These are phyloP conservation scores for Idaea biselata DNA, from an alignment of 2,888 invertebrate genomes.

Conservation along the genomic window DNA sequence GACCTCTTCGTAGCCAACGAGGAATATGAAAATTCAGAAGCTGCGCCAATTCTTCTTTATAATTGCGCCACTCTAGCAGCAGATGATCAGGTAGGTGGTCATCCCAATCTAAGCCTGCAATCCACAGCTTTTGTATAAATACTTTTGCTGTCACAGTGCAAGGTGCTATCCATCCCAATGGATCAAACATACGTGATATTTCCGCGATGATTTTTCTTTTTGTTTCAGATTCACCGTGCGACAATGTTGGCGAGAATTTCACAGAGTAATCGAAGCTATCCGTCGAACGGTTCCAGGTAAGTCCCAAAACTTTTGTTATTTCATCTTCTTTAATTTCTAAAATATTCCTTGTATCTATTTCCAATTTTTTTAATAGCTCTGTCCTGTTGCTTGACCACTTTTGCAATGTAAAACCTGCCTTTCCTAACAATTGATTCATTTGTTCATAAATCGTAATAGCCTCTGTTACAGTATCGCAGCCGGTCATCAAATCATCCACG, in stretches of 20 bases:
- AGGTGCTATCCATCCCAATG: slow-evolving; percentile 10
- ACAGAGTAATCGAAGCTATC: not conserved
- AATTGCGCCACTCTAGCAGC: too few species aligned
- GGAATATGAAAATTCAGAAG: too few species aligned
- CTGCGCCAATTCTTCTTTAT: too few species aligned
- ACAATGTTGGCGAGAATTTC: not conserved
- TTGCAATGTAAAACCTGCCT: slow-evolving; percentile 37
- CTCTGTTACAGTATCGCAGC: slow-evolving; percentile 21
- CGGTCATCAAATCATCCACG: slow-evolving; percentile 29
- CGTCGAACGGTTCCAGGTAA: not conserved
- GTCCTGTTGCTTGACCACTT: slow-evolving; percentile 28
- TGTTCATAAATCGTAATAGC: slow-evolving; percentile 21
- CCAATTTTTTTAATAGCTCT: slow-evolving; percentile 6
- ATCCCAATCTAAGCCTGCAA: slow-evolving; percentile 8
- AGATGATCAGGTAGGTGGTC: slow-evolving; percentile 7
- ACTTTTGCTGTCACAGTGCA: slow-evolving; percentile 10
- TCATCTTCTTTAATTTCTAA: slow-evolving; percentile 1
- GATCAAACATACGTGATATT: slow-evolving; percentile 15
- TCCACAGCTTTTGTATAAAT: slow-evolving; percentile 9
- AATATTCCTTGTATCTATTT: slow-evolving; percentile 9
- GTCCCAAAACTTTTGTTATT: too few species aligned
- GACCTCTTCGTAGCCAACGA: slow-evolving; percentile 2
- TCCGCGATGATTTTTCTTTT: slow-evolving; percentile 34
- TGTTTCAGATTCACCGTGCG: slow-evolving; percentile 20
- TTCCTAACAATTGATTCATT: slow-evolving; percentile 25